Percentiles rank a stretch among this genome's conserved stretches.
phyloP scores from a whole-genome alignment of 2,113 vertebrate genomes.

The Trogon surrucura region DNA sequence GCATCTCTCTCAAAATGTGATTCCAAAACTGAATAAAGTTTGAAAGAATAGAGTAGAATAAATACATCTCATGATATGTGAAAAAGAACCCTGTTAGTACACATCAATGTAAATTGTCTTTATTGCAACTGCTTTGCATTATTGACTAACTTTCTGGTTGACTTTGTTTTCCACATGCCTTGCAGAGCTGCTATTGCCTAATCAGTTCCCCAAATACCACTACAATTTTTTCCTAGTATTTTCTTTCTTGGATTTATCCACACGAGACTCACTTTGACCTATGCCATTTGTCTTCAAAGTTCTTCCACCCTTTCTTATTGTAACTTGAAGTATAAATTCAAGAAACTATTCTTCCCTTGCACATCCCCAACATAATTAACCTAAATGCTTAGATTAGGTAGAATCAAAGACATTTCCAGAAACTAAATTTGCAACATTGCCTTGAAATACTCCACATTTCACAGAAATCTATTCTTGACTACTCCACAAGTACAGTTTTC shows the following conservation, averaged over 20 bases:
- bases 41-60: not conserved
- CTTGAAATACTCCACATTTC: not conserved
- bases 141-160: not conserved
- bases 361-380: not conserved
- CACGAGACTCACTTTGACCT: not conserved
- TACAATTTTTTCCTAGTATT: not conserved
- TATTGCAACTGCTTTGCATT: not conserved
- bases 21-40: not conserved
- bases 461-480: not conserved
- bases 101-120: not conserved
- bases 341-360: not conserved
- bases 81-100: not conserved
- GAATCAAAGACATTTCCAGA: not conserved
- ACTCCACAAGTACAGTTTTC: not conserved
- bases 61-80: not conserved
- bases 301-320: not conserved
- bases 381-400: not conserved
- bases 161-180: not conserved
- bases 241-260: not conserved
- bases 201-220: not conserved
- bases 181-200: not conserved
- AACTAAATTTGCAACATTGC: not conserved
- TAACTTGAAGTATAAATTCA: not conserved
- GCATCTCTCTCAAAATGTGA: not conserved
- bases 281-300: not conserved